Percentiles rank a stretch among this genome's conserved stretches.
Conservation (phyloP, 2,113 vertebrate species). For the Macrotus californicus region DNA sequence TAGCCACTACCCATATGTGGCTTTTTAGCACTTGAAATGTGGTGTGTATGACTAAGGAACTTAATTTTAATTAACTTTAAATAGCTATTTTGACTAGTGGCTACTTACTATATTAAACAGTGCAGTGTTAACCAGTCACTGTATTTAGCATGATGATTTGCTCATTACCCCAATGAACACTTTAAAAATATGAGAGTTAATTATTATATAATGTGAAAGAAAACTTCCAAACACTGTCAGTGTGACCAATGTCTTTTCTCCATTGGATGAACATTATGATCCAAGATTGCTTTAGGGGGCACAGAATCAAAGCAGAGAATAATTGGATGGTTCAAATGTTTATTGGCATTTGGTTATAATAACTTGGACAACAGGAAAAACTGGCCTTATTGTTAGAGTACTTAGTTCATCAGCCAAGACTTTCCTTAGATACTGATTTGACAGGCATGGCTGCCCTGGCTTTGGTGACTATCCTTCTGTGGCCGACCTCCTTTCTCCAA, state of each 20-base stretch:
- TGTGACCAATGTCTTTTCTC: background rate
- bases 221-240: background rate
- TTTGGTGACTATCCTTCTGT: background rate
- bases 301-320: background rate
- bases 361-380: background rate
- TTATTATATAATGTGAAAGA: slow-evolving; percentile 9
- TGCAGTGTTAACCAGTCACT: background rate
- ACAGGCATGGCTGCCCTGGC: background rate
- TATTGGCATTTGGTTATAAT: background rate
- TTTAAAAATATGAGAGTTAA: background rate
- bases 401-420: background rate
- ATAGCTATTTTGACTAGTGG: background rate
- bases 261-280: background rate
- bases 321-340: background rate
- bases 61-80: slow-evolving; percentile 39
- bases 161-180: slow-evolving; percentile 20
- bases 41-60: background rate
- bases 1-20: background rate
- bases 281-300: background rate
- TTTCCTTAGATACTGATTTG: background rate
- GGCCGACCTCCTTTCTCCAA: background rate
- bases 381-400: background rate
- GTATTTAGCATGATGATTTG: background rate
- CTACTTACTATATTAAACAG: background rate
- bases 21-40: background rate